Evolutionary conservation across 2,113 vertebrate genomes (phyloP).

Genomic region (Salminus brasiliensis): DNA sequence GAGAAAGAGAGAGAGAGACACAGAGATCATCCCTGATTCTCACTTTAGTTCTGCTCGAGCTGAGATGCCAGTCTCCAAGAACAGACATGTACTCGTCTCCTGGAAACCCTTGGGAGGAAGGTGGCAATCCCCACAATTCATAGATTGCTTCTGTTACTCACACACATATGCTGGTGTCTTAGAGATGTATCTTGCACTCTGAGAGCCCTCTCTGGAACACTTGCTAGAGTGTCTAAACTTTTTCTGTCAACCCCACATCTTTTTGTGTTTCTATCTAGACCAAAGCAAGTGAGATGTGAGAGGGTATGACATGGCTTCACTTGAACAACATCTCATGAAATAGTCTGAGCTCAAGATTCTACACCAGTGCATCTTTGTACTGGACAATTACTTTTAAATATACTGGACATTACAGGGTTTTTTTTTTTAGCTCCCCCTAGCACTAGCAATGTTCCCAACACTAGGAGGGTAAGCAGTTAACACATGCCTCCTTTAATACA

Average conservation of each 20-base stretch:
- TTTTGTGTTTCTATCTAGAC: neutral
- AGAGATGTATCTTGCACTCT: neutral
- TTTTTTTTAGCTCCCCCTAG: too few species aligned
- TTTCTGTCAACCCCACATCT: neutral
- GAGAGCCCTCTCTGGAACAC: neutral
- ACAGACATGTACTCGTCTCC: constrained; percentile 3
- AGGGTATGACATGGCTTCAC: neutral
- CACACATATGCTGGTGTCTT: neutral
- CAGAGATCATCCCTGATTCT: neutral
- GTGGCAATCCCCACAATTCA: constrained; percentile 17
- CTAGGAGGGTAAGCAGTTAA: too few species aligned
- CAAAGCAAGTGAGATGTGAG: neutral
- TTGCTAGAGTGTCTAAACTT: neutral
- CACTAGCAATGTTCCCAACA: too few species aligned
- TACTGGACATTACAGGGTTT: too few species aligned
- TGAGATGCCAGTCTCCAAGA: neutral
- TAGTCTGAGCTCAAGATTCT: neutral
- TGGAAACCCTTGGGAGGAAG: neutral
- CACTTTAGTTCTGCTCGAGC: neutral
- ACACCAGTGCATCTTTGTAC: too few species aligned
- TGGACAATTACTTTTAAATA: too few species aligned
- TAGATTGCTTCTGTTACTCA: neutral
- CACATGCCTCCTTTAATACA: too few species aligned
- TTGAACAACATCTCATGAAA: neutral
- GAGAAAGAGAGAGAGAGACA: neutral